Evolutionary conservation across 2,888 invertebrate genomes (phyloP).

Genomic region (Cheilosia variabilis): DNA sequence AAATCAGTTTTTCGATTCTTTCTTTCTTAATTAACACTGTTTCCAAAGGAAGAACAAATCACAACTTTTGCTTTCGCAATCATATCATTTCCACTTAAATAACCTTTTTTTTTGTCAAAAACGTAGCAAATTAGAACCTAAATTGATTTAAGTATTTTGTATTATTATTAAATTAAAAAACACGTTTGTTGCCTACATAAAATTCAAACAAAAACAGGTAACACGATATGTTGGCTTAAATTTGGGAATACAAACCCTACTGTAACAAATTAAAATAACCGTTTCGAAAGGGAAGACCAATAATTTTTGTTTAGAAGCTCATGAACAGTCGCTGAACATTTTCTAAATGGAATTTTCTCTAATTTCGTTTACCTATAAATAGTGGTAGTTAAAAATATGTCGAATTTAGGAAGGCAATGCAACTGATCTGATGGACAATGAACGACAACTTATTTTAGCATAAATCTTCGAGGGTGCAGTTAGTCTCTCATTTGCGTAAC

Average conservation of each 20-base stretch:
- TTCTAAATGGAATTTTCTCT: neutral
- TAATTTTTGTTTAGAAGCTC: neutral
- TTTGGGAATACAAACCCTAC: neutral
- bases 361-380: neutral
- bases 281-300: neutral
- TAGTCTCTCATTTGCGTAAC: neutral
- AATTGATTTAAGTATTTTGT: conserved; percentile 30
- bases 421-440: conserved; percentile 6
- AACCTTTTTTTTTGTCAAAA: conserved; percentile 2
- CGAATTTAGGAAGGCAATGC: neutral
- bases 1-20: conserved; percentile 50
- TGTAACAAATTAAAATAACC: neutral
- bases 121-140: conserved; percentile 41
- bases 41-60: conserved; percentile 67
- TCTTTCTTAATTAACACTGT: conserved; percentile 58
- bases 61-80: conserved; percentile 52
- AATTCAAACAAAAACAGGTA: neutral
- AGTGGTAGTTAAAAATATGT: conserved; percentile 7
- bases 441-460: conserved; percentile 1
- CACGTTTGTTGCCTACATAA: neutral
- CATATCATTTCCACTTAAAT: conserved; percentile 19
- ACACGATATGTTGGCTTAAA: conserved; percentile 24
- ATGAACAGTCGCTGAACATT: no score
- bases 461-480: conserved; percentile 10
- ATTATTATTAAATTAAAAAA: conserved; percentile 3